Evolutionary conservation across 2,888 invertebrate genomes (phyloP).

Genomic region (Sisyra terminalis): DNA sequence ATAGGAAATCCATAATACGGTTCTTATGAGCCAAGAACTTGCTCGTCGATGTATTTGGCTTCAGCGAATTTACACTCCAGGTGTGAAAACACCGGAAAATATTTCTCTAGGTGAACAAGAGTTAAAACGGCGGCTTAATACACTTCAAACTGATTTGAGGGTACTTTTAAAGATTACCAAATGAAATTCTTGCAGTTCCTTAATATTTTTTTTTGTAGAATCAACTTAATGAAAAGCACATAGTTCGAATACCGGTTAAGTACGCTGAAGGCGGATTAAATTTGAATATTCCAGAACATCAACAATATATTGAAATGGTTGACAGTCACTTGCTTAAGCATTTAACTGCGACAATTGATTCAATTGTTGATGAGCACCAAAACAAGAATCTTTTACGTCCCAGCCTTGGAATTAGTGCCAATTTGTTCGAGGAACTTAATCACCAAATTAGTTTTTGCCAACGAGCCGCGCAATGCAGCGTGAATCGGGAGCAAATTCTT

Average conservation of each 20-base stretch:
- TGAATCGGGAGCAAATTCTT: slow-evolving; percentile 51
- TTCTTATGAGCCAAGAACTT: slow-evolving; percentile 62
- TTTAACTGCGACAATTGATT: slow-evolving; percentile 48
- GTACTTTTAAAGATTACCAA: too few relatives aligned
- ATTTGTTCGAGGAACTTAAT: slow-evolving; percentile 48
- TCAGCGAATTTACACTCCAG: slow-evolving; percentile 39
- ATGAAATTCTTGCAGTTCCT: too few relatives aligned
- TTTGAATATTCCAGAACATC: slow-evolving; percentile 35
- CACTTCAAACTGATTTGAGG: slow-evolving; percentile 56
- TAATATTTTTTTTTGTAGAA: slow-evolving; percentile 29
- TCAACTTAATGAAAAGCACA: slow-evolving; percentile 57
- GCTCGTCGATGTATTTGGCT: slow-evolving; percentile 69
- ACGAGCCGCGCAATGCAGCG: slow-evolving; percentile 48
- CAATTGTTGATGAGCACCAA: slow-evolving; percentile 50
- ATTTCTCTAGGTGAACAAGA: slow-evolving; percentile 40
- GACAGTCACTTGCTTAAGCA: slow-evolving; percentile 47
- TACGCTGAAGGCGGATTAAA: slow-evolving; percentile 33
- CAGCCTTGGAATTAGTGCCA: slow-evolving; percentile 43
- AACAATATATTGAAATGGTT: slow-evolving; percentile 45
- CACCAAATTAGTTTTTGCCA: slow-evolving; percentile 59
- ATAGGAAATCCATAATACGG: slow-evolving; percentile 65
- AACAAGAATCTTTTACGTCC: slow-evolving; percentile 35
- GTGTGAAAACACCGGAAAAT: slow-evolving; percentile 36
- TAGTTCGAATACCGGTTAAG: slow-evolving; percentile 39
- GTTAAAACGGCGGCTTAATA: slow-evolving; percentile 47